Conservation (phyloP, 2,888 invertebrate genomes). For the Drosophila incognita region DNA sequence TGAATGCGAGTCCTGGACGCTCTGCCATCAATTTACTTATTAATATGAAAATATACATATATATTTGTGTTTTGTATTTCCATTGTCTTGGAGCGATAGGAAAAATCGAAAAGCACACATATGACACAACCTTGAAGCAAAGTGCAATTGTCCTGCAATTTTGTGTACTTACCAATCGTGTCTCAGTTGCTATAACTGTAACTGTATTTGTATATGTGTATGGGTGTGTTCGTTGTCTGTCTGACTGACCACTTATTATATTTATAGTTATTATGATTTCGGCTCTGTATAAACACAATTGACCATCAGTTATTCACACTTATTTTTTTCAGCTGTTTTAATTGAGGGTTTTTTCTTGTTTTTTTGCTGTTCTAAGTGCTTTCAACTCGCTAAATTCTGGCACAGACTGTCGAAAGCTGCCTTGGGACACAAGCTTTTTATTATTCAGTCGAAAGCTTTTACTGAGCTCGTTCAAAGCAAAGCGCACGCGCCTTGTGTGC, state of each 20-base stretch:
- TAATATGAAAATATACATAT: slow-evolving; percentile 2
- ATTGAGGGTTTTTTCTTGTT: slow-evolving; percentile 18
- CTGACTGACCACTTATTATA: neutral
- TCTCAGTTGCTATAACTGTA: slow-evolving; percentile 2
- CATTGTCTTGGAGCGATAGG: slow-evolving; percentile 49
- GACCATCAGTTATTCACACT: slow-evolving; percentile 9
- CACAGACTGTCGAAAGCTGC: slow-evolving; percentile 67
- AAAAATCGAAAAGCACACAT: slow-evolving; percentile 68
- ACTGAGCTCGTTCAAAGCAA: slow-evolving; percentile 24
- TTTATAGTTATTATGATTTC: neutral
- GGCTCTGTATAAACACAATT: slow-evolving; percentile 11
- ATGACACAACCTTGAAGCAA: slow-evolving; percentile 65
- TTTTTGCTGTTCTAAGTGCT: slow-evolving; percentile 19
- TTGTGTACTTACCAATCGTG: slow-evolving; percentile 39
- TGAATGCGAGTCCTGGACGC: slow-evolving; percentile 37
- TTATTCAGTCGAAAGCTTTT: slow-evolving; percentile 55
- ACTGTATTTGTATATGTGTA: neutral
- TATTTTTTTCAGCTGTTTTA: slow-evolving; percentile 18
- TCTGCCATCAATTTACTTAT: slow-evolving; percentile 38
- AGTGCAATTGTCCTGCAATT: slow-evolving; percentile 53
- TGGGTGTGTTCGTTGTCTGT: neutral
- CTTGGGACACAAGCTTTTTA: slow-evolving; percentile 65
- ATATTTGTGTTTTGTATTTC: slow-evolving; percentile 13
- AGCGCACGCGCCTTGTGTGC: slow-evolving; percentile 52
- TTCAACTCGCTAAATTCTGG: slow-evolving; percentile 46